Evolutionary conservation across 2,888 invertebrate genomes (phyloP).

Genomic region (Xestobium rufovillosum): DNA sequence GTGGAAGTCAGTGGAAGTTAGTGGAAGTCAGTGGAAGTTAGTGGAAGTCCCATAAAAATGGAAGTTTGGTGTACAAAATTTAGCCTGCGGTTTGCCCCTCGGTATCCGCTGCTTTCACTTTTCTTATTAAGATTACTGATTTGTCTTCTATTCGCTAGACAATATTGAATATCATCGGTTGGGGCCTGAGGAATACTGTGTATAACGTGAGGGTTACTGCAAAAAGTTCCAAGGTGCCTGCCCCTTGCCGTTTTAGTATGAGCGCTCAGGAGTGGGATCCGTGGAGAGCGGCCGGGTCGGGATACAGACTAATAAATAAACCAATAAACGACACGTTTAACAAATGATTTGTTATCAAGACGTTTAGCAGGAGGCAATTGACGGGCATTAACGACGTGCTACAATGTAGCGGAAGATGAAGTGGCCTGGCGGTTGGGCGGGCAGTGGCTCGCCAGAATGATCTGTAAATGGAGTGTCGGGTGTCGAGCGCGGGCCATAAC

Average conservation of each 20-base stretch:
- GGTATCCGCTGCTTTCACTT: too few species aligned
- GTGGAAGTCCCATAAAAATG: too few species aligned
- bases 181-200: too few species aligned
- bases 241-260: background rate
- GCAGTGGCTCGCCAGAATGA: conserved; percentile 49
- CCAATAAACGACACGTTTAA: conserved; percentile 33
- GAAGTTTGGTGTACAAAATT: too few species aligned
- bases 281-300: background rate
- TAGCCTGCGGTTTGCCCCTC: too few species aligned
- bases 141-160: too few species aligned
- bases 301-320: conserved; percentile 39
- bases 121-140: too few species aligned
- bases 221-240: too few species aligned
- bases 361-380: conserved; percentile 38
- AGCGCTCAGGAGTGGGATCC: background rate
- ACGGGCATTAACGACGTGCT: conserved; percentile 37
- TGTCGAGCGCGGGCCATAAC: conserved; percentile 46
- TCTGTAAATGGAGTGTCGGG: conserved; percentile 53
- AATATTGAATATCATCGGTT: too few species aligned
- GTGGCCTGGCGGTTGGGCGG: conserved; percentile 46
- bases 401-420: conserved; percentile 41
- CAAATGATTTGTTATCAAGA: conserved; percentile 41
- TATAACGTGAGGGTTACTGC: too few species aligned
- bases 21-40: too few species aligned
- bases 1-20: too few species aligned